phyloP scores from a whole-genome alignment of 2,113 vertebrate species.

The Forbesichthys papilliferus region DNA sequence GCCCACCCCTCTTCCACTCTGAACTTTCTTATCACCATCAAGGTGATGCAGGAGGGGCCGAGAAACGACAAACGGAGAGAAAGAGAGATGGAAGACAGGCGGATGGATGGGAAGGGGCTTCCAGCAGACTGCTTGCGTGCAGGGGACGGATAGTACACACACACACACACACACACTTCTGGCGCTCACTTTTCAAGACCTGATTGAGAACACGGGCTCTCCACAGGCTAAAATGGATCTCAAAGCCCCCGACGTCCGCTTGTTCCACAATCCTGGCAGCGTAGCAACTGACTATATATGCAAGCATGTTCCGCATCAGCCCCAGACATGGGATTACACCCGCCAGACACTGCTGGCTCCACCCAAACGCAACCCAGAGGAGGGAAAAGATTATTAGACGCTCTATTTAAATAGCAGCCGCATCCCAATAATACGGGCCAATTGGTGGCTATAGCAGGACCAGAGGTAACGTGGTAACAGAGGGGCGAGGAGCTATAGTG shows the following conservation, averaged over 20 bases:
- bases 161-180: conserved; percentile 1
- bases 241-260: conserved; percentile 15
- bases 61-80: background rate
- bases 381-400: conserved; percentile 26
- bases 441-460: conserved; percentile 22
- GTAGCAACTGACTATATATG: conserved; percentile 32
- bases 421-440: conserved; percentile 36
- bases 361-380: conserved; percentile 21
- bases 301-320: conserved; percentile 41
- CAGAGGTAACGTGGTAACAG: conserved; percentile 3
- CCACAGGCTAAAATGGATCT: conserved; percentile 23
- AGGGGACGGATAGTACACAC: background rate
- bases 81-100: conserved; percentile 32
- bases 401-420: conserved; percentile 46
- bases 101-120: conserved; percentile 1
- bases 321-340: conserved; percentile 28
- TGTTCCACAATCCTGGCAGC: conserved; percentile 23
- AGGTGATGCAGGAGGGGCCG: no score
- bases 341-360: conserved; percentile 13
- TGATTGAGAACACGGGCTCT: conserved; percentile 38
- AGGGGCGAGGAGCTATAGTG: conserved; percentile 16
- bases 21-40: no score
- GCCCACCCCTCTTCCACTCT: no score
- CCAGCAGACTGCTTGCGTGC: background rate
- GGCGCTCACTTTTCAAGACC: conserved; percentile 20